These are phyloP conservation scores for Siniperca knerii DNA, from an alignment of 2,113 vertebrate genomes.

Conservation along the genomic window DNA sequence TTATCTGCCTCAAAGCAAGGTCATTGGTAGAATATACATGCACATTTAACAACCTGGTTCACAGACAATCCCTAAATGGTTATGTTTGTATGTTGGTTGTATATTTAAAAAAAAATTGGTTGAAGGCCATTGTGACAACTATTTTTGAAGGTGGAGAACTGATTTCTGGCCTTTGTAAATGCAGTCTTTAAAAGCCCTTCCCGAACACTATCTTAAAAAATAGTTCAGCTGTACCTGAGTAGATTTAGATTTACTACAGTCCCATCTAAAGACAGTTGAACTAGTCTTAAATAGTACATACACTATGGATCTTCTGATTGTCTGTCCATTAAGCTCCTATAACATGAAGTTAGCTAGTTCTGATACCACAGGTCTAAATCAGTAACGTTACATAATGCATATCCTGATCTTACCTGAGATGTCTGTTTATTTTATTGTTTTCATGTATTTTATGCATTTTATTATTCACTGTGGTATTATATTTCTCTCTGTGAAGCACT, in stretches of 20 bases:
- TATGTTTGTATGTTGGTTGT: no score
- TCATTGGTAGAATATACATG: background rate
- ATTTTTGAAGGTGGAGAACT: background rate
- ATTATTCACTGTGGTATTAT: no score
- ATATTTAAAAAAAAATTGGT: background rate
- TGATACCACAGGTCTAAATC: background rate
- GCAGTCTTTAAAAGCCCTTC: background rate
- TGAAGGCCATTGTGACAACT: background rate
- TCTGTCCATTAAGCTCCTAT: background rate
- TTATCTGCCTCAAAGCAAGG: background rate
- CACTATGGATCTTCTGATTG: background rate
- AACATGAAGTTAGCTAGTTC: background rate
- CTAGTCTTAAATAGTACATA: no score
- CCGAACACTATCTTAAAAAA: background rate
- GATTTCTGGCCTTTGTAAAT: background rate
- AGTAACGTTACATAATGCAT: background rate
- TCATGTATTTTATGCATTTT: no score
- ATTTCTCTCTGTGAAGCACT: no score
- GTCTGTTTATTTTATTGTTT: no score
- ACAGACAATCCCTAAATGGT: background rate
- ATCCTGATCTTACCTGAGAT: no score
- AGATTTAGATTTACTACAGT: no score
- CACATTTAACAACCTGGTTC: background rate
- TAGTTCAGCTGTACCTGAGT: no score
- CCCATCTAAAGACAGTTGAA: no score